Percentiles rank a stretch among this genome's conserved stretches.
Evolutionary conservation across 2,113 vertebrate genomes (phyloP).

Genomic region (Laticauda colubrina): DNA sequence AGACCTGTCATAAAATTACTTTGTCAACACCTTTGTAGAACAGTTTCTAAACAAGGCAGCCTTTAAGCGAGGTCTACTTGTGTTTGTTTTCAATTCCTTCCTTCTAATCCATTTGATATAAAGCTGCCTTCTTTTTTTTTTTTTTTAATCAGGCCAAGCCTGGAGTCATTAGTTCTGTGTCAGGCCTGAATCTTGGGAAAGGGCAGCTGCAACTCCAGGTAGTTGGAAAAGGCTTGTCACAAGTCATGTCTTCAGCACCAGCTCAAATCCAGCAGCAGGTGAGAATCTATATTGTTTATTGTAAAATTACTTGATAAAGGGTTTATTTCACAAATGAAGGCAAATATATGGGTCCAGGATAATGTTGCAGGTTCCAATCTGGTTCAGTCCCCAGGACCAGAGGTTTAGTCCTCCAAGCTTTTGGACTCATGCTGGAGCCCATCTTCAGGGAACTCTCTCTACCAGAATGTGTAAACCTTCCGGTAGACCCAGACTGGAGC

Average conservation of each 20-base stretch:
- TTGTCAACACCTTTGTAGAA: not conserved
- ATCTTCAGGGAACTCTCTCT: not conserved
- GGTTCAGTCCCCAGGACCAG: not conserved
- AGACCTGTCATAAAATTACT: not conserved
- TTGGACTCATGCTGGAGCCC: not conserved
- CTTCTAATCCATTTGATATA: not conserved
- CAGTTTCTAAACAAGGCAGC: not conserved
- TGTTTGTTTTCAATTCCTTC: not conserved
- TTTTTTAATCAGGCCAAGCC: constrained; percentile 74
- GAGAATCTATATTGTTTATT: constrained; percentile 1
- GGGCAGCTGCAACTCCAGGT: constrained; percentile 74
- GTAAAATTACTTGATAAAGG: not conserved
- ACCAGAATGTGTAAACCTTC: not conserved
- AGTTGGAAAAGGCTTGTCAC: constrained; percentile 63
- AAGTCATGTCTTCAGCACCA: constrained; percentile 66
- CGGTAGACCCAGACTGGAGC: not conserved
- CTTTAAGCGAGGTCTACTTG: not conserved
- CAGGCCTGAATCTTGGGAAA: constrained; percentile 69
- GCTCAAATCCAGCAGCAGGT: constrained; percentile 67
- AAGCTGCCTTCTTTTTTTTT: not conserved
- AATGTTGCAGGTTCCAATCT: not conserved
- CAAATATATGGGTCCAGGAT: not conserved
- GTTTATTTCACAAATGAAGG: not conserved
- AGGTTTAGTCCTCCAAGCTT: not conserved
- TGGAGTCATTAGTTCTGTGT: constrained; percentile 77